Evolutionary conservation across 2,888 invertebrate species (phyloP).

Genomic region (Entomobrya proxima): DNA sequence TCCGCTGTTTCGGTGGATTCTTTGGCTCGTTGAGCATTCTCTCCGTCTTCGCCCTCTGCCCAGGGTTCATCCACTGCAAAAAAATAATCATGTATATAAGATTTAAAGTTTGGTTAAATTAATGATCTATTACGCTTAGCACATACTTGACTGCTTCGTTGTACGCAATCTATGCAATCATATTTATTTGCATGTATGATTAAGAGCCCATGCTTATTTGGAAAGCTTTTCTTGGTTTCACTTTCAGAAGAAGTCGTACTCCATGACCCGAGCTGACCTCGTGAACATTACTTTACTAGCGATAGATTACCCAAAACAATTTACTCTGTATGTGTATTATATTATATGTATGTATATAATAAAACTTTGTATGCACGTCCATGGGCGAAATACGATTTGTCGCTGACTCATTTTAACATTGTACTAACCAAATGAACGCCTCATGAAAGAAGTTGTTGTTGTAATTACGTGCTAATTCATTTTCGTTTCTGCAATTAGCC

Average conservation of each 20-base stretch:
- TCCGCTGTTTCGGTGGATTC: slow-evolving; percentile 1
- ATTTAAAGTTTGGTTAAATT: background rate
- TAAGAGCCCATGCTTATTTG: too few relatives aligned
- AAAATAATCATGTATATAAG: background rate
- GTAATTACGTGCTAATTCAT: slow-evolving; percentile 46
- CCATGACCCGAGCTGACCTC: background rate
- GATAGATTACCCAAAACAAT: too few relatives aligned
- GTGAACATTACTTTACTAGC: background rate
- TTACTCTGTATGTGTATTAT: too few relatives aligned
- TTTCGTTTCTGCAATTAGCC: slow-evolving; percentile 45
- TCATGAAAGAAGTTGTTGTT: slow-evolving; percentile 18
- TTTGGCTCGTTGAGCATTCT: slow-evolving; percentile 42
- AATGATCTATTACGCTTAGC: background rate
- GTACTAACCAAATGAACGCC: background rate
- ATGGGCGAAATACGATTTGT: background rate
- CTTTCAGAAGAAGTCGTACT: slow-evolving; percentile 1
- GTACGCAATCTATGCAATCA: background rate
- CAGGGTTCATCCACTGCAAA: slow-evolving; percentile 67
- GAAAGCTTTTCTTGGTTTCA: background rate
- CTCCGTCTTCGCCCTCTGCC: slow-evolving; percentile 71
- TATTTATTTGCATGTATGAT: too few relatives aligned
- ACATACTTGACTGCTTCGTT: slow-evolving; percentile 23
- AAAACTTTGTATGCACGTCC: background rate
- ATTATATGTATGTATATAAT: too few relatives aligned
- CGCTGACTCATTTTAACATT: background rate